Evolutionary conservation across 2,888 invertebrate species (phyloP).

Genomic region (Nasonia oneida): DNA sequence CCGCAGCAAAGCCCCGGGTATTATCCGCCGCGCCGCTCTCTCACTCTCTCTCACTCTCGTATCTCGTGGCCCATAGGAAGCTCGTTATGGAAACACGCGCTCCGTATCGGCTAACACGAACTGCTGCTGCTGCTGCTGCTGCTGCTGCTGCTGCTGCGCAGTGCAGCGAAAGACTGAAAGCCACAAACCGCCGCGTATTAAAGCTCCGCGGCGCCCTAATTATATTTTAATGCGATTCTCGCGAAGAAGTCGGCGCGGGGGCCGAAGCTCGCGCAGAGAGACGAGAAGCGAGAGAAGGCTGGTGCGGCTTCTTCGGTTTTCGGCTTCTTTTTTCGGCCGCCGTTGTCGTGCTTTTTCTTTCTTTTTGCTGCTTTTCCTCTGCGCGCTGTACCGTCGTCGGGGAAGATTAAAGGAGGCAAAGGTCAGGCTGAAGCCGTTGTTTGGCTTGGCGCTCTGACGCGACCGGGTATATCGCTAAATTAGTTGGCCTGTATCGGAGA

Average conservation of each 20-base stretch:
- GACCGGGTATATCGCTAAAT: neutral
- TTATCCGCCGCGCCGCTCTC: slow-evolving; percentile 6
- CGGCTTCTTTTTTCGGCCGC: neutral
- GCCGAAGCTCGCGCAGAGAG: neutral
- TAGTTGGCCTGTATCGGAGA: neutral
- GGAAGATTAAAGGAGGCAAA: slow-evolving; percentile 47
- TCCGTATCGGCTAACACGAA: slow-evolving; percentile 48
- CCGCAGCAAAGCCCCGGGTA: slow-evolving; percentile 50
- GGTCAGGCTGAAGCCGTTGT: neutral
- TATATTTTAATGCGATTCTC: slow-evolving; percentile 72
- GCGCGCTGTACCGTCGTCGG: neutral
- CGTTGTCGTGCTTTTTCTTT: neutral
- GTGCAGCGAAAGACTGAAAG: slow-evolving; percentile 62
- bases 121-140: neutral
- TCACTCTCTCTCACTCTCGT: slow-evolving; percentile 31
- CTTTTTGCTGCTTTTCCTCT: neutral
- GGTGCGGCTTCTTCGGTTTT: neutral
- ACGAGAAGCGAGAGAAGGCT: no score
- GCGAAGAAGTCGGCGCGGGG: slow-evolving; percentile 1
- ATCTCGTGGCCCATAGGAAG: slow-evolving; percentile 51
- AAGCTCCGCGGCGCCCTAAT: slow-evolving; percentile 70
- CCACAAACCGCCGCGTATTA: slow-evolving; percentile 74
- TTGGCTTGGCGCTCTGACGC: neutral
- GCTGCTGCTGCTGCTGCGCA: neutral
- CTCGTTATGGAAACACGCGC: slow-evolving; percentile 55